phyloP scores from a whole-genome alignment of 2,797 vertebrate genomes.

The Meda fulgida region DNA sequence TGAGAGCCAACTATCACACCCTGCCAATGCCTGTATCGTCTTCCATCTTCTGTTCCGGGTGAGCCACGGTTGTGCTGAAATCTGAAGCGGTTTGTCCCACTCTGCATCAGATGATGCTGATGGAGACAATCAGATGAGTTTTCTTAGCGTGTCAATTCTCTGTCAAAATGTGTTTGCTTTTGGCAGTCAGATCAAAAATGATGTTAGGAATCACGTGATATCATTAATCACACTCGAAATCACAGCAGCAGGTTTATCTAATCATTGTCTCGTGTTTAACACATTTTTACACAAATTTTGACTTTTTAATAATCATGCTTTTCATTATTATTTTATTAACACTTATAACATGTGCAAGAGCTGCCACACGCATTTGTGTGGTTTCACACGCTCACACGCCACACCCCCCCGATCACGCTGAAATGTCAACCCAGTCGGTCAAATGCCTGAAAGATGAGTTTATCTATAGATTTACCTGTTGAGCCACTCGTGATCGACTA shows the following conservation, averaged over 20 bases:
- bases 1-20: background rate
- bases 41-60: background rate
- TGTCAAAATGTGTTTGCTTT: background rate
- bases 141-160: background rate
- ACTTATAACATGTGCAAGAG: background rate
- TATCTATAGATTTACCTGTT: too few relatives aligned
- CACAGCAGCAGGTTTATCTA: background rate
- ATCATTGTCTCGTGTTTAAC: background rate
- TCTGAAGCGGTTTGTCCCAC: background rate
- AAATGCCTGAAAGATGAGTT: too few relatives aligned
- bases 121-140: background rate
- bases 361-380: too few relatives aligned
- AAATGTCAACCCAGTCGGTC: too few relatives aligned
- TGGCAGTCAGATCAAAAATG: background rate
- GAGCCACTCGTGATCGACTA: too few relatives aligned
- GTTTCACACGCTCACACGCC: too few relatives aligned
- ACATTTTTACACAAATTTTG: background rate
- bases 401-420: too few relatives aligned
- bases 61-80: background rate
- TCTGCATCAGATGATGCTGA: background rate
- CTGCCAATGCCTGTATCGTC: background rate
- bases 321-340: background rate
- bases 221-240: background rate
- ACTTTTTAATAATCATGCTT: background rate
- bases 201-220: background rate